These are phyloP conservation scores for Miniopterus natalensis DNA, from an alignment of 2,113 vertebrate genomes.

Conservation along the genomic window DNA sequence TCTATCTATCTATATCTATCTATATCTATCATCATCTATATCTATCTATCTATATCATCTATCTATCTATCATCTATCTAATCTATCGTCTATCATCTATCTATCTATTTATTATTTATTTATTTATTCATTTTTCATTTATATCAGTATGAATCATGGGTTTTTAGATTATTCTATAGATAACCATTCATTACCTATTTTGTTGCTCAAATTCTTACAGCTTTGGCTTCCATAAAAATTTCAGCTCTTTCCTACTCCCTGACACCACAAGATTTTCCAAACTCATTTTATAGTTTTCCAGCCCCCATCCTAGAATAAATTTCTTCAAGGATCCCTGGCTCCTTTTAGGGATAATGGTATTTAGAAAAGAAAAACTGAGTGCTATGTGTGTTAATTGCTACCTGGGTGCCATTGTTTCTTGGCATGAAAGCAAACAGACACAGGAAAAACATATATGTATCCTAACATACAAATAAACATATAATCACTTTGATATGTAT, in stretches of 20 bases:
- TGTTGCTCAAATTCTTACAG: background rate
- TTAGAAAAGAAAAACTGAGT: background rate
- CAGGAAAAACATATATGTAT: background rate
- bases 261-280: background rate
- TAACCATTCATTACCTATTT: background rate
- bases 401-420: background rate
- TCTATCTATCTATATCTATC: too few relatives aligned
- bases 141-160: too few relatives aligned
- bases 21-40: too few relatives aligned
- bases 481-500: background rate
- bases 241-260: background rate
- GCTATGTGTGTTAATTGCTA: background rate
- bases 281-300: background rate
- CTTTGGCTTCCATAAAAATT: background rate
- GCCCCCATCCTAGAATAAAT: background rate
- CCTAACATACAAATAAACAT: background rate
- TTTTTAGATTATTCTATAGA: too few relatives aligned
- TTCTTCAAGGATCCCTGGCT: background rate
- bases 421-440: too few relatives aligned
- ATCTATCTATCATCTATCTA: too few relatives aligned
- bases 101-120: too few relatives aligned
- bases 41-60: too few relatives aligned
- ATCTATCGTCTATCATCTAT: too few relatives aligned
- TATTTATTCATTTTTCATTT: too few relatives aligned
- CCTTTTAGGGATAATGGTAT: background rate